A percentile compares a stretch with the other conserved stretches of the same genome.
phyloP scores from a whole-genome alignment of 1,140 invertebrate genomes.

The Caligus rogercresseyi region DNA sequence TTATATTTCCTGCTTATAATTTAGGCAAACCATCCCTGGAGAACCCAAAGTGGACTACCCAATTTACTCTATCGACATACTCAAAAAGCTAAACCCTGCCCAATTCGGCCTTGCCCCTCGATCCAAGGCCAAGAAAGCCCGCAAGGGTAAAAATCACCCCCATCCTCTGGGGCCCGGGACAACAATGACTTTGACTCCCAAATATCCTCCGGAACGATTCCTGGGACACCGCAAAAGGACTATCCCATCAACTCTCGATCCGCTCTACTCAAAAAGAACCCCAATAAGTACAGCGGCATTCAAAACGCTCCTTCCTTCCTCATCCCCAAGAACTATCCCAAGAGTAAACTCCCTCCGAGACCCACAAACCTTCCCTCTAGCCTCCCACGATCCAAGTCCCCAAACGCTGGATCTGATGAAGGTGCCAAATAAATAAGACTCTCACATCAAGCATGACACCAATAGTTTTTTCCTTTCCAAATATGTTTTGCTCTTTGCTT shows the following conservation, averaged over 20 bases:
- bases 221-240: background rate
- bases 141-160: background rate
- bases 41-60: conserved; percentile 7
- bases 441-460: too few species aligned
- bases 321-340: conserved; percentile 3
- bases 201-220: conserved; percentile 2
- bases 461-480: too few species aligned
- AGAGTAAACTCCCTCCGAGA: background rate
- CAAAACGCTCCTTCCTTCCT: background rate
- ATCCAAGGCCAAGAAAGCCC: background rate
- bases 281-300: background rate
- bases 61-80: conserved; percentile 11
- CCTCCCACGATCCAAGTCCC: background rate
- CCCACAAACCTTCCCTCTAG: background rate
- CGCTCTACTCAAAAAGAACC: background rate
- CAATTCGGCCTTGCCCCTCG: background rate
- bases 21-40: conserved; percentile 5
- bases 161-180: background rate
- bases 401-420: background rate
- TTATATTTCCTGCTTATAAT: too few species aligned
- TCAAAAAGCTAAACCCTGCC: conserved; percentile 6
- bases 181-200: background rate
- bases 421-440: background rate
- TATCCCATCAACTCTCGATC: conserved; percentile 1
- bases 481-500: too few species aligned